Evolutionary conservation across 2,113 vertebrate genomes (phyloP), one percentile per base, ranked within the genome.

Genomic region (Anser brachyrhynchus): DNA sequence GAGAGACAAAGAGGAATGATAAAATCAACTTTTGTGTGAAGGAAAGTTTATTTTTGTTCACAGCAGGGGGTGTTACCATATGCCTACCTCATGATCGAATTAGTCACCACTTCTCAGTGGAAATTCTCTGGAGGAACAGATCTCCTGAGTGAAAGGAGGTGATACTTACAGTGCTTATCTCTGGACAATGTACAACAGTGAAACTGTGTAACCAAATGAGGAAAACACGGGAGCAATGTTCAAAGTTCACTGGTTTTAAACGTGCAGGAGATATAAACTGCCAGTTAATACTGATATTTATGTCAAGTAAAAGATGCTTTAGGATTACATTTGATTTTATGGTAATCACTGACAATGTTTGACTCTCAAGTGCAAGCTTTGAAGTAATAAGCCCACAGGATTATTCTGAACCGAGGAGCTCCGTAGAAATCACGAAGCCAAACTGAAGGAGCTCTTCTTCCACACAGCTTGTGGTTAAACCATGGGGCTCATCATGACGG

Each of bases 11-110:
- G 65, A 64, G 57, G 52, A 74, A 94, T 81, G 65, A 87, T 59
- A 80, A 91, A 89, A 93, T n/a, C 80, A 87, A 57, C 52, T 75
- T 66, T 2, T 55, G 70, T 92, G 89, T 75, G 77, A 96, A 93
- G 81, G 57, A 89, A 91, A 72, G 87, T 9, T 96, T 97, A 96
- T 94, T 95, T 97, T 95, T 93, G 35, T 46, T 78, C 89, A 41
- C 77, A 95, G 87, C 89, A 89, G 95, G 20, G 39, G 94, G 91
- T 94, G 95, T 95, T 70, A 93, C 95, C 95, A 96, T 95, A 90
- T 94, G 92, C 4, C 23, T 46, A 84, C 87, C 92, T 94, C 73
- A 46, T 82, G 96, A 95, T 65, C 1, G 1, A 87, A 90, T 97
- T 93, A 96, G 94, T 97, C 96, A 97, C 64, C n/a, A 26, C 70